Conservation (phyloP, 1,140 invertebrate genomes). For the Acromyrmex heyeri region DNA sequence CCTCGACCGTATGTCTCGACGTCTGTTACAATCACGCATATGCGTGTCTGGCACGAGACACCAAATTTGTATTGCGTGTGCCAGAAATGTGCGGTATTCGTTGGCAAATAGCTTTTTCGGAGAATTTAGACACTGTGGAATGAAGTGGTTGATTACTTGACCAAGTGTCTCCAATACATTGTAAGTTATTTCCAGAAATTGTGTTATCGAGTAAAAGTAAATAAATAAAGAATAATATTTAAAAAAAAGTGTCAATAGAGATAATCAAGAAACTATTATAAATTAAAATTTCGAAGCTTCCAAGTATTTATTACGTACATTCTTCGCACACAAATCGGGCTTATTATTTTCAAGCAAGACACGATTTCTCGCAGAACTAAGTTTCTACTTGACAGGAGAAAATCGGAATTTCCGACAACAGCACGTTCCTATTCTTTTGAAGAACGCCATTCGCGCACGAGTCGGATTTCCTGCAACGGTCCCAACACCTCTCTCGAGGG, state of each 20-base stretch:
- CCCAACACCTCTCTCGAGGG: constrained; percentile 5
- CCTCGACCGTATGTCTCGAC: constrained; percentile 15
- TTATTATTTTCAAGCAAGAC: neutral
- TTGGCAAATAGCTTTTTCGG: constrained; percentile 45
- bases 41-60: constrained; percentile 50
- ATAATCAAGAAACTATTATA: neutral
- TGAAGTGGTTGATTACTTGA: constrained; percentile 20
- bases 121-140: constrained; percentile 34
- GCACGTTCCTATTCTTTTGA: constrained; percentile 12
- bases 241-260: neutral
- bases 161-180: neutral
- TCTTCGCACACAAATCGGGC: neutral
- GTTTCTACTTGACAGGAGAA: neutral
- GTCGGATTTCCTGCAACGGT: constrained; percentile 64
- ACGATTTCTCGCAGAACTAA: neutral
- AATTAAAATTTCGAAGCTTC: neutral
- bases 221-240: neutral
- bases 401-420: constrained; percentile 27
- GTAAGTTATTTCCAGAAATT: neutral
- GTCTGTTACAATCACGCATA: constrained; percentile 58
- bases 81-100: constrained; percentile 43
- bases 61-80: constrained; percentile 34
- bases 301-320: neutral
- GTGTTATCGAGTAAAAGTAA: neutral
- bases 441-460: constrained; percentile 36